These are phyloP conservation scores for Hemaris fuciformis DNA, from an alignment of 2,888 invertebrate genomes.

Conservation along the genomic window DNA sequence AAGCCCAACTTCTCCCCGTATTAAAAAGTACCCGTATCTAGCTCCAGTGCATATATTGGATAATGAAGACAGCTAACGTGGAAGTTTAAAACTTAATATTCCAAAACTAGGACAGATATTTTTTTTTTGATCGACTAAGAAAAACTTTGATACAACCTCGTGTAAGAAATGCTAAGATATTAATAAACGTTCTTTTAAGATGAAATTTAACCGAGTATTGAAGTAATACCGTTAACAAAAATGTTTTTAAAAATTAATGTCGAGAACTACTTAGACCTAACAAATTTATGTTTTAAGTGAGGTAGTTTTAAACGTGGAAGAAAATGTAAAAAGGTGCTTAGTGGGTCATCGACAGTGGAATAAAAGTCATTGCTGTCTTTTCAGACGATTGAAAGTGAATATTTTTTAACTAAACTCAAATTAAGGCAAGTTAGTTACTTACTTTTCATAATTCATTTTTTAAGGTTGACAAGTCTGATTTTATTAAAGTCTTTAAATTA, in stretches of 20 bases:
- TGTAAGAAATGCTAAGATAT: neutral
- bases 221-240: conserved; percentile 26
- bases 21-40: no score
- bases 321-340: neutral
- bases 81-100: neutral
- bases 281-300: neutral
- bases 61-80: neutral
- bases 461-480: no score
- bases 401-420: neutral
- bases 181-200: neutral
- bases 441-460: no score
- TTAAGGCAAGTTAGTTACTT: no score
- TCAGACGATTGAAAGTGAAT: neutral
- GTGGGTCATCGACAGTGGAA: neutral
- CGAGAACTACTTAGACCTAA: neutral
- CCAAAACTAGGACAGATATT: neutral
- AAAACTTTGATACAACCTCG: neutral
- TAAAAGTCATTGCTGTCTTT: neutral
- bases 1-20: no score
- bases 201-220: neutral
- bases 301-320: neutral
- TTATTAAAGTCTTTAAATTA: no score
- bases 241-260: conserved; percentile 12
- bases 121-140: no score
- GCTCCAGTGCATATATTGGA: no score